phyloP scores from a whole-genome alignment of 2,888 invertebrate species.

The Aphrophora alni region DNA sequence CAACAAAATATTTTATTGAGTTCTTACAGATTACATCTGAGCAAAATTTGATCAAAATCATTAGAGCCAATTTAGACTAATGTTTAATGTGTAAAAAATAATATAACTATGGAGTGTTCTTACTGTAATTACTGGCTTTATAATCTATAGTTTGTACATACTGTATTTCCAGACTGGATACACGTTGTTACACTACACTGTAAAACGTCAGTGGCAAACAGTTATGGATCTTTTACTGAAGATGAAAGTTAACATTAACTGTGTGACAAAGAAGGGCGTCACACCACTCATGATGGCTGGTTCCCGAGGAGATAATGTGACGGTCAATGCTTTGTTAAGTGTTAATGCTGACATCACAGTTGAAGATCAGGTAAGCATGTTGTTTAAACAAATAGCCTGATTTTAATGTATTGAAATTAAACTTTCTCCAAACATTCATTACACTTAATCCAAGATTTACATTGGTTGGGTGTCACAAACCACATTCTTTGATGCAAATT shows the following conservation, averaged over 20 bases:
- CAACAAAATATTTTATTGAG: too few species aligned
- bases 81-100: too few species aligned
- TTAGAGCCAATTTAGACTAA: too few species aligned
- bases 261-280: conserved; percentile 53
- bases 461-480: too few species aligned
- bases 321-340: conserved; percentile 53
- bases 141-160: too few species aligned
- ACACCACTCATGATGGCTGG: conserved; percentile 58
- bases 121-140: too few species aligned
- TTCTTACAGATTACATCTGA: too few species aligned
- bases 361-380: conserved; percentile 52
- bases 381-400: background rate
- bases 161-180: conserved; percentile 53
- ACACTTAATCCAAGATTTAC: too few species aligned
- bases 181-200: conserved; percentile 57
- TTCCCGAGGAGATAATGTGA: conserved; percentile 54
- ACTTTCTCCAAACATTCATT: too few species aligned
- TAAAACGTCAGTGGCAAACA: conserved; percentile 56
- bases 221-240: conserved; percentile 54
- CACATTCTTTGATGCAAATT: too few species aligned
- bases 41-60: too few species aligned
- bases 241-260: conserved; percentile 52
- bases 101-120: too few species aligned
- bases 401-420: background rate
- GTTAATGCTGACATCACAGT: conserved; percentile 54